These are phyloP conservation scores for Anguilla anguilla DNA, from an alignment of 2,797 vertebrate genomes.

Conservation along the genomic window DNA sequence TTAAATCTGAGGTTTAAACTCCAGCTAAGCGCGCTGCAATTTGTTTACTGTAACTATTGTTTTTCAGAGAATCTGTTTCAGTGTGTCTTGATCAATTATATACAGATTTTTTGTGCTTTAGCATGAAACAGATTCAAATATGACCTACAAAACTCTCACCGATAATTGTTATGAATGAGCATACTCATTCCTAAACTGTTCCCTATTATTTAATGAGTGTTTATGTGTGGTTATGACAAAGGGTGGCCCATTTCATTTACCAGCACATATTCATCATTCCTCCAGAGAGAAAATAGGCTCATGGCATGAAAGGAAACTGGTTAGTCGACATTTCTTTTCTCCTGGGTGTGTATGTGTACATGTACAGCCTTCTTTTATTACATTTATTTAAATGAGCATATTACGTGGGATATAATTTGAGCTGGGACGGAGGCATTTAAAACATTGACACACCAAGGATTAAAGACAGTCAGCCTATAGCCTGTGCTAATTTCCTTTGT, in stretches of 20 bases:
- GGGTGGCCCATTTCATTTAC: conserved; percentile 22
- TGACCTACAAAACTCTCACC: not conserved
- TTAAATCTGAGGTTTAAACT: too few relatives aligned
- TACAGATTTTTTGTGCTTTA: not conserved
- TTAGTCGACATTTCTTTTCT: conserved; percentile 24
- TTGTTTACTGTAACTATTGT: too few relatives aligned
- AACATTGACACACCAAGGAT: not conserved
- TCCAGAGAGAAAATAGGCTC: conserved; percentile 13
- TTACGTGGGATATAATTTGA: not conserved
- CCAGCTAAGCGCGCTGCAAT: too few relatives aligned
- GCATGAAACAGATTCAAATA: not conserved
- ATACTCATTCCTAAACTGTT: not conserved
- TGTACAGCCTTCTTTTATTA: not conserved
- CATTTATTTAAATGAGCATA: not conserved
- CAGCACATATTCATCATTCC: conserved; percentile 31
- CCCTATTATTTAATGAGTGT: not conserved
- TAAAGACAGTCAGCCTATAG: not conserved
- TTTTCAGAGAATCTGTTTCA: not conserved
- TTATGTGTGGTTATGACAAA: not conserved
- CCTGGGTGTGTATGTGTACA: conserved; percentile 29
- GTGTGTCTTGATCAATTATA: not conserved
- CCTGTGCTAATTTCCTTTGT: not conserved
- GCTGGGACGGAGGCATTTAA: not conserved
- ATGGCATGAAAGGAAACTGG: conserved; percentile 30
- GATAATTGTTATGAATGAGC: not conserved